A percentile compares a stretch with the other conserved stretches of the same genome.
These are phyloP conservation scores for Drosophila ironensis DNA, from an alignment of 1,140 invertebrate genomes.

Conservation along the genomic window DNA sequence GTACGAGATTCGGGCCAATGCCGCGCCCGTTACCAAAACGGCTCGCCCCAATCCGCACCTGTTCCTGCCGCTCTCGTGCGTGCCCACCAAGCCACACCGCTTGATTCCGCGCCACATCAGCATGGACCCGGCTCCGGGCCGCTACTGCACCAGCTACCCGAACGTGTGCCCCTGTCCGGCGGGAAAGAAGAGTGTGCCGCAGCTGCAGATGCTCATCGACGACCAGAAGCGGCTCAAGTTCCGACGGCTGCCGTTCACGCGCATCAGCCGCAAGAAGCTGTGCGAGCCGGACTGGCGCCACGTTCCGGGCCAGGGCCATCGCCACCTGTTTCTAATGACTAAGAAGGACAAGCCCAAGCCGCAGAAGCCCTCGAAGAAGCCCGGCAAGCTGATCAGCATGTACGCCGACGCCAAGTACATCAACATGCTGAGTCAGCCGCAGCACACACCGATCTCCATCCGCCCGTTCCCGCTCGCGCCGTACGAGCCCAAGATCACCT, in stretches of 20 bases:
- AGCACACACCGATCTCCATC: constrained; percentile 13
- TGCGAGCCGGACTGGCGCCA: constrained; percentile 68
- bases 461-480: constrained; percentile 15
- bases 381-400: constrained; percentile 49
- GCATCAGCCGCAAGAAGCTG: constrained; percentile 27
- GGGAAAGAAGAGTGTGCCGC: constrained; percentile 36
- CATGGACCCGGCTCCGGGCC: constrained; percentile 60
- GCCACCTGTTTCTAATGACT: constrained; percentile 47
- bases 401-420: constrained; percentile 72
- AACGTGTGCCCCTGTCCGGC: constrained; percentile 47
- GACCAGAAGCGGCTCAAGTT: constrained; percentile 65
- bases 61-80: constrained; percentile 44
- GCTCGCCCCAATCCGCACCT: constrained; percentile 55
- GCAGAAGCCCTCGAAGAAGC: constrained; percentile 36
- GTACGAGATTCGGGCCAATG: constrained; percentile 7
- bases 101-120: constrained; percentile 38
- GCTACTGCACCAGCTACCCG: constrained; percentile 54
- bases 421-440: constrained; percentile 60
- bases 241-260: constrained; percentile 52
- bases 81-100: constrained; percentile 31
- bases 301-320: constrained; percentile 47
- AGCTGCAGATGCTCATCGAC: constrained; percentile 47
- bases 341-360: constrained; percentile 17
- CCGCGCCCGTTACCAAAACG: constrained; percentile 3
- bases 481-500: constrained; percentile 47